Conservation (phyloP, 2,113 vertebrate species). For the Mastomys natalensis region DNA sequence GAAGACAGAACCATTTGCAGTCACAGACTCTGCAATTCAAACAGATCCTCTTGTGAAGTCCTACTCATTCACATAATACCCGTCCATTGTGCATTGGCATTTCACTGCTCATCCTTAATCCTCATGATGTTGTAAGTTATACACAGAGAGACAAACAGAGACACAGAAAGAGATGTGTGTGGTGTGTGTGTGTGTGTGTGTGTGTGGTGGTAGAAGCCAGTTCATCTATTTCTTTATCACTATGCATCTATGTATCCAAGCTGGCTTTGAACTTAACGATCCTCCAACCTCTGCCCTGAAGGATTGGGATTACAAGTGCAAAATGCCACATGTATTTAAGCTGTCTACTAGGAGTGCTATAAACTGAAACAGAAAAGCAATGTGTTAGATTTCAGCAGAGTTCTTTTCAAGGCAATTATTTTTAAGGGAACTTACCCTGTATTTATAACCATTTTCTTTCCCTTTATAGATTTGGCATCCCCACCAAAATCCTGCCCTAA, state of each 20-base stretch:
- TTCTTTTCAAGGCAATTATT: background rate
- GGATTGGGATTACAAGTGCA: background rate
- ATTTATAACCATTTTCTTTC: background rate
- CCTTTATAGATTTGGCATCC: background rate
- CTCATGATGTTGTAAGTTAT: background rate
- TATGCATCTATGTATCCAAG: background rate
- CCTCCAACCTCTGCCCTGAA: background rate
- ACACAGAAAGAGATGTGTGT: background rate
- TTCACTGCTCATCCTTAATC: background rate
- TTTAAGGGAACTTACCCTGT: background rate
- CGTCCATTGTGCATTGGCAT: background rate
- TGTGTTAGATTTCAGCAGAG: background rate
- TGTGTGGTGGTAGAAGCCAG: background rate
- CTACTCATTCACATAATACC: background rate
- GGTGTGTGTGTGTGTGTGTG: background rate
- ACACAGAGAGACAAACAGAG: background rate
- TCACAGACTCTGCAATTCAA: background rate
- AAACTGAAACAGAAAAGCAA: slow-evolving; percentile 32
- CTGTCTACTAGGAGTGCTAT: background rate
- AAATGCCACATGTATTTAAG: background rate
- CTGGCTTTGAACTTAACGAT: background rate
- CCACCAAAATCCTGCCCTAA: background rate
- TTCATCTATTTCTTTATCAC: background rate
- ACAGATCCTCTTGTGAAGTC: background rate
- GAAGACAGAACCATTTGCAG: slow-evolving; percentile 41